Conservation (phyloP, 2,113 vertebrate genomes). For the Amazona vittata region DNA sequence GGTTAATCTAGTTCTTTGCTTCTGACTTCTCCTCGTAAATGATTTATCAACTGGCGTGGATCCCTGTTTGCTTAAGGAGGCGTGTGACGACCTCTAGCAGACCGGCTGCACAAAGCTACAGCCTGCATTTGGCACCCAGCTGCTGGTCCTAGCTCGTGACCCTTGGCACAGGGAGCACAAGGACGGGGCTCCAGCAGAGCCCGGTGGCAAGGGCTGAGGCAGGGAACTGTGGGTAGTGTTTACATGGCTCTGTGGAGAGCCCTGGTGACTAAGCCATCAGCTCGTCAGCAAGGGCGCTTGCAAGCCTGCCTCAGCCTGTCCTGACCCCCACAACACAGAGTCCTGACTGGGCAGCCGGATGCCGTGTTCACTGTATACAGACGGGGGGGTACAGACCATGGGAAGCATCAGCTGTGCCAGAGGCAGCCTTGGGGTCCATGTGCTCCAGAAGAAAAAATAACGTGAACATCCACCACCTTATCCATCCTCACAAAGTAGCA, state of each 20-base stretch:
- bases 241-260: background rate
- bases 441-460: background rate
- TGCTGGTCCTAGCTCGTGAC: conserved; percentile 38
- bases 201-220: background rate
- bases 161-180: conserved; percentile 5
- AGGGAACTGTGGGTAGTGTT: conserved; percentile 18
- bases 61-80: conserved; percentile 77
- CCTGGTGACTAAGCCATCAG: background rate
- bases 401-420: background rate
- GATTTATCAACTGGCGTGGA: conserved; percentile 75
- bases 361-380: background rate
- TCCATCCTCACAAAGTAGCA: background rate
- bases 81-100: conserved; percentile 67
- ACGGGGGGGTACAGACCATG: background rate
- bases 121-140: conserved; percentile 34
- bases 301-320: background rate
- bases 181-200: background rate
- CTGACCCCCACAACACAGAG: background rate
- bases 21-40: conserved; percentile 71
- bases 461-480: background rate
- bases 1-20: conserved; percentile 73
- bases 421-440: fast-evolving
- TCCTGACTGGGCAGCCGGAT: background rate
- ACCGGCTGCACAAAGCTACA: conserved; percentile 31
- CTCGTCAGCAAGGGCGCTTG: background rate